phyloP scores from a whole-genome alignment of 2,888 invertebrate species.

The Aricia artaxerxes region DNA sequence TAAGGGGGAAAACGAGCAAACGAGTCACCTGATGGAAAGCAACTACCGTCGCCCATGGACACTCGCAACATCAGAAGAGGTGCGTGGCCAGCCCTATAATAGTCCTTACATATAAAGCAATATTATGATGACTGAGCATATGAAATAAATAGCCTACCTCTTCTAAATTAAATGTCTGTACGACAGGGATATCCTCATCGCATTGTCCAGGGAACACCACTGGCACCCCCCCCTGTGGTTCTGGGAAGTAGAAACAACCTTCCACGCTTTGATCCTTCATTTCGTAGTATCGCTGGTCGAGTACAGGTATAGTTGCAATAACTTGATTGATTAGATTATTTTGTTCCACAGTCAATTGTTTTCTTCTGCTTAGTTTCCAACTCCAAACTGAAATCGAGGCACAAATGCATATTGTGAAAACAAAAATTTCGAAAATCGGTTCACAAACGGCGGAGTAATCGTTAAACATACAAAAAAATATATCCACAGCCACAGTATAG shows the following conservation, averaged over 20 bases:
- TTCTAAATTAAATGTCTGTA: conserved; percentile 44
- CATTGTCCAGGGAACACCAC: conserved; percentile 56
- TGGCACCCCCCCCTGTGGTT: conserved; percentile 47
- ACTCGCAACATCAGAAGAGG: too few species aligned
- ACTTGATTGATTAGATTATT: conserved; percentile 45
- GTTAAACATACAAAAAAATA: too few species aligned
- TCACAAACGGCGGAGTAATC: too few species aligned
- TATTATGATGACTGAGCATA: not conserved
- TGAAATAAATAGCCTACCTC: conserved; percentile 34
- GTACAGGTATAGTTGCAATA: conserved; percentile 47
- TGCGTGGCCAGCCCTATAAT: too few species aligned
- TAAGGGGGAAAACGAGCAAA: too few species aligned
- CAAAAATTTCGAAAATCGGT: too few species aligned
- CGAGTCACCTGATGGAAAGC: too few species aligned
- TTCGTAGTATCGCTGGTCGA: conserved; percentile 50
- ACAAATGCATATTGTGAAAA: not conserved
- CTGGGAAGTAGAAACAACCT: conserved; percentile 59
- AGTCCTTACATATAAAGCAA: too few species aligned
- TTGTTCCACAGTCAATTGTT: conserved; percentile 43
- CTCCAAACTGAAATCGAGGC: conserved; percentile 45
- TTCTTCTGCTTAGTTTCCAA: conserved; percentile 58
- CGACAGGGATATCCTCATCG: conserved; percentile 43
- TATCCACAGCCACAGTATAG: too few species aligned
- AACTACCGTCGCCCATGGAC: too few species aligned
- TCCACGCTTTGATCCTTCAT: conserved; percentile 46